A percentile compares a stretch with the other conserved stretches of the same genome.
Evolutionary conservation across 1,140 invertebrate genomes (phyloP).

Genomic region (Diorhabda elongata): DNA sequence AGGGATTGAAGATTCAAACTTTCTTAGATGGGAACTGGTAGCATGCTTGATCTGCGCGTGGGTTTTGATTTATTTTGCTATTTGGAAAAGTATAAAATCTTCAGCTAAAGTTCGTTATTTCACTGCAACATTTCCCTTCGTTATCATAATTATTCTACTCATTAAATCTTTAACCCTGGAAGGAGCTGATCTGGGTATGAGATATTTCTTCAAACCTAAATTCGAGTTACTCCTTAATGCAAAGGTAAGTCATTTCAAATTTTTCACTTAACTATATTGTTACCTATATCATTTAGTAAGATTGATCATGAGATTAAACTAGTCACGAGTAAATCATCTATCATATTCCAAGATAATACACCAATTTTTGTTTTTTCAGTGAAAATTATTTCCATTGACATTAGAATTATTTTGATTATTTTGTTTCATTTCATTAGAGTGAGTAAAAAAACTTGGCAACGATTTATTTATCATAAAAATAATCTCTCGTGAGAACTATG

Average conservation of each 20-base stretch:
- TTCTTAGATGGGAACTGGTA: conserved; percentile 79
- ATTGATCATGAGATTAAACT: too few species aligned
- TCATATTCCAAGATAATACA: too few species aligned
- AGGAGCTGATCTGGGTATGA: conserved; percentile 72
- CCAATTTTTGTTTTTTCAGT: too few species aligned
- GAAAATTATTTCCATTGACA: too few species aligned
- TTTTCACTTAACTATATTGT: background rate
- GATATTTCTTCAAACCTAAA: conserved; percentile 83
- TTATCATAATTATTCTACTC: conserved; percentile 76
- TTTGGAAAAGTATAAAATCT: conserved; percentile 89
- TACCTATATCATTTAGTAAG: too few species aligned
- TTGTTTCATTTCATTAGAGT: too few species aligned
- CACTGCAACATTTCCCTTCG: conserved; percentile 80
- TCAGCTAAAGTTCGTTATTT: conserved; percentile 81
- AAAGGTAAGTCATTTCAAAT: conserved; percentile 54
- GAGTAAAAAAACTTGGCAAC: too few species aligned
- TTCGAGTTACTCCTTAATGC: conserved; percentile 79
- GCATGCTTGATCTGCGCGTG: conserved; percentile 82
- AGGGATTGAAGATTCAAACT: conserved; percentile 77
- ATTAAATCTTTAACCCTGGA: conserved; percentile 75
- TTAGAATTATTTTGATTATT: too few species aligned
- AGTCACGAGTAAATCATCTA: too few species aligned
- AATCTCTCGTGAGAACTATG: too few species aligned
- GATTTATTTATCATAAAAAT: too few species aligned
- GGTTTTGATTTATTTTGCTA: conserved; percentile 87